A percentile compares a stretch with the other conserved stretches of the same genome.
These are phyloP conservation scores for Dolichoris vasculosae DNA, from an alignment of 1,140 invertebrate genomes.

Conservation along the genomic window DNA sequence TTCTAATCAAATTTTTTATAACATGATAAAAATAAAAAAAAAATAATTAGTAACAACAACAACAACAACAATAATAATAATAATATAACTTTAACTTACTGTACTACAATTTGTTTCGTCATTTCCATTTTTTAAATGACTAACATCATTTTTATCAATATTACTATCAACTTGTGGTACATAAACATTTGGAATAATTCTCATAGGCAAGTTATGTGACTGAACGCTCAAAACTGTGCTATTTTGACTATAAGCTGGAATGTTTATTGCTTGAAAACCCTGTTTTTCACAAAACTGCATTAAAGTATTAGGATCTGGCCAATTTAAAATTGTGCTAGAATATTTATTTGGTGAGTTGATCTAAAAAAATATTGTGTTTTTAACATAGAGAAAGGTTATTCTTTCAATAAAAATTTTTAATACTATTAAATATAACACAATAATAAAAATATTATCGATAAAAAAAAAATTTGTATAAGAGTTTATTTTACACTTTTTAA, in stretches of 20 bases:
- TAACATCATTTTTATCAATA: slow-evolving; percentile 57
- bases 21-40: too few species aligned
- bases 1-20: too few species aligned
- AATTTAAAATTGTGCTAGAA: slow-evolving; percentile 64
- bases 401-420: too few species aligned
- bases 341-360: slow-evolving; percentile 67
- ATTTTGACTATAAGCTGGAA: slow-evolving; percentile 67
- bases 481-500: too few species aligned
- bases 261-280: slow-evolving; percentile 68
- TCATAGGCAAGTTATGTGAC: slow-evolving; percentile 65
- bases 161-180: slow-evolving; percentile 60
- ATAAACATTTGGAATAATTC: slow-evolving; percentile 67
- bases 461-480: too few species aligned
- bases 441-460: too few species aligned
- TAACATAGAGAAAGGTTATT: too few species aligned
- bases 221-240: slow-evolving; percentile 64
- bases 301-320: slow-evolving; percentile 68
- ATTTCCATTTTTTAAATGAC: slow-evolving; percentile 55
- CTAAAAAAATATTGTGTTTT: slow-evolving; percentile 57
- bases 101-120: slow-evolving; percentile 49
- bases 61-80: too few species aligned
- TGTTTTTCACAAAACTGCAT: slow-evolving; percentile 71
- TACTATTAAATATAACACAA: too few species aligned
- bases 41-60: too few species aligned
- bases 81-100: slow-evolving; percentile 35